phyloP scores from a whole-genome alignment of 2,888 invertebrate genomes.

The Leptinotarsa tumamoca region DNA sequence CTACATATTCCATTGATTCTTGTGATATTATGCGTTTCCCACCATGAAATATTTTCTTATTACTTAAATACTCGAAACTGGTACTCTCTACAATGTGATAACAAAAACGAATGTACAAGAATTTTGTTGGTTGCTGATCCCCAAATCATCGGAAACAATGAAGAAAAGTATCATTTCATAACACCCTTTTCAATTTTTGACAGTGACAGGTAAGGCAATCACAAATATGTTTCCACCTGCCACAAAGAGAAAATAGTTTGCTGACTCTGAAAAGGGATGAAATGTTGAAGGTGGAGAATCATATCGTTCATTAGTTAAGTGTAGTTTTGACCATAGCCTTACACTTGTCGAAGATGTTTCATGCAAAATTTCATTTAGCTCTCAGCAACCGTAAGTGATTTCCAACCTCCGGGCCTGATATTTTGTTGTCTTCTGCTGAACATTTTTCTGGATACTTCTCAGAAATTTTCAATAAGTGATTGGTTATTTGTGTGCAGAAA shows the following conservation, averaged over 20 bases:
- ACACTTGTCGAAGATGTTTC: not conserved
- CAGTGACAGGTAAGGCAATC: conserved; percentile 80
- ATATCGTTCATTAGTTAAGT: too few relatives aligned
- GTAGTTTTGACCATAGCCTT: not conserved
- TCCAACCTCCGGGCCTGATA: too few relatives aligned
- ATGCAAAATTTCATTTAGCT: too few relatives aligned
- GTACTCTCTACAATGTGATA: conserved; percentile 57
- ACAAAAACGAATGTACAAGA: conserved; percentile 59
- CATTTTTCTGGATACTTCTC: too few relatives aligned
- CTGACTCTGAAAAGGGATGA: not conserved
- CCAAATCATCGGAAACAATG: conserved; percentile 87
- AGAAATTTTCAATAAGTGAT: too few relatives aligned
- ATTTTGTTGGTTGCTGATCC: conserved; percentile 83
- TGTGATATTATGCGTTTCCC: conserved; percentile 44
- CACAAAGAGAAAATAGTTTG: not conserved
- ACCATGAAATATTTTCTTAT: conserved; percentile 61
- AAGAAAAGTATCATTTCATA: conserved; percentile 75
- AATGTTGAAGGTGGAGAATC: too few relatives aligned
- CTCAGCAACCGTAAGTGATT: too few relatives aligned
- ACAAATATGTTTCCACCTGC: not conserved
- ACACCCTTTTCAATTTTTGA: conserved; percentile 86
- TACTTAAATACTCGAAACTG: conserved; percentile 58
- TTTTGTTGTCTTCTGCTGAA: too few relatives aligned
- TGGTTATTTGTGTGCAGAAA: too few relatives aligned
- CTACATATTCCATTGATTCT: conserved; percentile 37